phyloP scores from a whole-genome alignment of 1,140 invertebrate species.

The Steinernema feltiae region DNA sequence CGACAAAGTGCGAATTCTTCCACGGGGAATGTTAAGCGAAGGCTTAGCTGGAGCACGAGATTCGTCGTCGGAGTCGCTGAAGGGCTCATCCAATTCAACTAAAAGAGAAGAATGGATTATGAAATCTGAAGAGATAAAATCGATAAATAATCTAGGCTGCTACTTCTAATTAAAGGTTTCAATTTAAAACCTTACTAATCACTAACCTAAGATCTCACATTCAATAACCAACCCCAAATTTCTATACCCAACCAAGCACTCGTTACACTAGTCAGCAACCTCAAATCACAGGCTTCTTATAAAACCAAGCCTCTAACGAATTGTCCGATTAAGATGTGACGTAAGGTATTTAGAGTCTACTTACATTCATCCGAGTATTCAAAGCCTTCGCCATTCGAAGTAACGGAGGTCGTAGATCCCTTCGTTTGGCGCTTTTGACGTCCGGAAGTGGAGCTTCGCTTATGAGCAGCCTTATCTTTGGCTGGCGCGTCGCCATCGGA shows the following conservation, averaged over 20 bases:
- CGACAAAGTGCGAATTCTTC: slow-evolving; percentile 54
- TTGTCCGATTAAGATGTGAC: too few relatives aligned
- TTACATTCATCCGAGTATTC: slow-evolving; percentile 51
- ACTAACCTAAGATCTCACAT: too few relatives aligned
- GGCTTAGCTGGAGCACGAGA: slow-evolving; percentile 46
- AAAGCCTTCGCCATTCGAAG: slow-evolving; percentile 52
- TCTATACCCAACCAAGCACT: too few relatives aligned
- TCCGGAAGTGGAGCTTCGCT: slow-evolving; percentile 28
- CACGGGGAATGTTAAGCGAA: slow-evolving; percentile 48
- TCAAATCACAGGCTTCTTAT: too few relatives aligned
- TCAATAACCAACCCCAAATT: too few relatives aligned
- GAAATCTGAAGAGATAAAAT: background rate
- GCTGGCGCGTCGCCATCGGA: background rate
- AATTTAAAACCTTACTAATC: too few relatives aligned
- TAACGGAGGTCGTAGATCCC: slow-evolving; percentile 33
- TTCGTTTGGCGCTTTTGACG: background rate
- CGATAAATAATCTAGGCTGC: too few relatives aligned
- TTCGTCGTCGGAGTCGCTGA: slow-evolving; percentile 57
- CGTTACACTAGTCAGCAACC: too few relatives aligned
- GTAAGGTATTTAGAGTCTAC: too few relatives aligned
- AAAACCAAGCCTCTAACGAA: too few relatives aligned
- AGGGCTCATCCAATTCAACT: slow-evolving; percentile 56
- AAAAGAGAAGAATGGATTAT: slow-evolving; percentile 18
- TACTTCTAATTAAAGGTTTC: too few relatives aligned
- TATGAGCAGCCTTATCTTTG: slow-evolving; percentile 28